Conservation (phyloP, 2,113 vertebrate species). For the Clarias macrocephalus region DNA sequence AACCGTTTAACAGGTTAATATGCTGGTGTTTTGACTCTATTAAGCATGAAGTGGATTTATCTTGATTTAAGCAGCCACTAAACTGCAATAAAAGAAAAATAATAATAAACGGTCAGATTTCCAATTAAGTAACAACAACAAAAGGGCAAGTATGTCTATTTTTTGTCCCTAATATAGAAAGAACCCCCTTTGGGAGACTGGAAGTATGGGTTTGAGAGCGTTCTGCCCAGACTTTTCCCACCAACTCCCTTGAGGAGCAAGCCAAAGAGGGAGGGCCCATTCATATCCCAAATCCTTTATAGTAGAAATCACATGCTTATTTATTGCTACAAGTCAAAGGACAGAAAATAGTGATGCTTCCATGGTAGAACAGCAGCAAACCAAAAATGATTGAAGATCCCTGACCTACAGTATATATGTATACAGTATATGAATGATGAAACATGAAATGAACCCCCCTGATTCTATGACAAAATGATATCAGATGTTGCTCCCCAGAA, state of each 20-base stretch:
- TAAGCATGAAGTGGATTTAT: neutral
- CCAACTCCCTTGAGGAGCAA: slow-evolving; percentile 24
- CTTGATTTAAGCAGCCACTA: neutral
- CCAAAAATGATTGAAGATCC: too few species aligned
- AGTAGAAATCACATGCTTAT: neutral
- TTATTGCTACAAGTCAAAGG: neutral
- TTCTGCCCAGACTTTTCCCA: slow-evolving; percentile 32
- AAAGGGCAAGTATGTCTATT: neutral
- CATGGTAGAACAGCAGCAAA: neutral
- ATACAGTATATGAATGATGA: neutral
- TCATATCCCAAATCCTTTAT: neutral
- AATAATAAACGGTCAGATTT: neutral
- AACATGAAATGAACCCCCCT: neutral
- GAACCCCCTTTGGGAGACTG: neutral
- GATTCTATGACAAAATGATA: neutral
- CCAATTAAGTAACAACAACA: neutral
- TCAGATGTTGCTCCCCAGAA: neutral
- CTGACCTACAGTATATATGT: neutral
- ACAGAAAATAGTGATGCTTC: too few species aligned
- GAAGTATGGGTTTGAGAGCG: slow-evolving; percentile 22
- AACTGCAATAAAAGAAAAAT: neutral
- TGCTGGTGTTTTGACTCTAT: neutral
- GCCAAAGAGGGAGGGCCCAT: neutral
- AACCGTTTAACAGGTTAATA: neutral
- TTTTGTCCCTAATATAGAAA: neutral